A percentile compares a stretch with the other conserved stretches of the same genome.
Evolutionary conservation across 2,113 vertebrate genomes (phyloP).

Genomic region (Proteles cristata): DNA sequence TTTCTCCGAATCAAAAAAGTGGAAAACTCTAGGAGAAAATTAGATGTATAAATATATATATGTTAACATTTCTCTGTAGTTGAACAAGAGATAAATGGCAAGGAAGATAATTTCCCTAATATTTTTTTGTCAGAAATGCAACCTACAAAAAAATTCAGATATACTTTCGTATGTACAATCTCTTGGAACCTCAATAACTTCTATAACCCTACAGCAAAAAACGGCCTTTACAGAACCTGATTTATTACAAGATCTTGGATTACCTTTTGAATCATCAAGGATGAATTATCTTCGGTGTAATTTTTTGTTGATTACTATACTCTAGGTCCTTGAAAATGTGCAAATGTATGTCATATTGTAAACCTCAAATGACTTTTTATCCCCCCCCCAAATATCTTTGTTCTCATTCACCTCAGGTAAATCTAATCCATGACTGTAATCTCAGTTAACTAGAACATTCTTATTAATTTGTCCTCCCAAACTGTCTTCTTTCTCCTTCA

Average conservation of each 20-base stretch:
- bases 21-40: constrained; percentile 39
- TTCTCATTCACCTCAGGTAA: background rate
- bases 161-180: background rate
- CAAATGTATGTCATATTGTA: background rate
- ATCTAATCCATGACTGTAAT: background rate
- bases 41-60: background rate
- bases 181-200: background rate
- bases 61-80: background rate
- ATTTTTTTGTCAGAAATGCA: constrained; percentile 24
- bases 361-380: background rate
- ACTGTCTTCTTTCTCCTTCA: background rate
- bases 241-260: background rate
- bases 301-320: background rate
- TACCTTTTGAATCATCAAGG: background rate
- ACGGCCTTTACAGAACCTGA: background rate
- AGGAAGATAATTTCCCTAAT: background rate
- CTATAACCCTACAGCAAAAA: background rate
- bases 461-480: background rate
- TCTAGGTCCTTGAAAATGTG: constrained; percentile 27
- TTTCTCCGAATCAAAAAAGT: constrained; percentile 8
- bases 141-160: background rate
- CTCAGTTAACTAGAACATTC: background rate
- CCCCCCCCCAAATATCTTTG: background rate
- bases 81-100: background rate
- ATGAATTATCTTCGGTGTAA: background rate